These are phyloP conservation scores for Boloria euphrosyne DNA, from an alignment of 2,888 invertebrate genomes.

Conservation along the genomic window DNA sequence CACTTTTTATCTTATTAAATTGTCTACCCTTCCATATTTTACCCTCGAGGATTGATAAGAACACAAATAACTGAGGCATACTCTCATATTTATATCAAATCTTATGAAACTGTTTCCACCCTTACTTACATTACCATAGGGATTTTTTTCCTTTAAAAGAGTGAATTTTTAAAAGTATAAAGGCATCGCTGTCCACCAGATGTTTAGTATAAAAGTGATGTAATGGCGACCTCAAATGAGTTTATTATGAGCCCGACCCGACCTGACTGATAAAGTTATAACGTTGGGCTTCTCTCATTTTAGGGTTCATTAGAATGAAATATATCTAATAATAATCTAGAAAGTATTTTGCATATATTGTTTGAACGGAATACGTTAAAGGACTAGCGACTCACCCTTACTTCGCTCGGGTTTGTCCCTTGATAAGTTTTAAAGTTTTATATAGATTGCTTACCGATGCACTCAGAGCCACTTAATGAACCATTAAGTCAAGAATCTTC, in stretches of 20 bases:
- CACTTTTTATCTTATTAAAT: conserved; percentile 17
- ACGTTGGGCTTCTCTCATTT: background rate
- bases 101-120: background rate
- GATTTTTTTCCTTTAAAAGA: conserved; percentile 4
- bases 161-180: conserved; percentile 2
- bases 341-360: background rate
- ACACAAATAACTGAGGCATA: conserved; percentile 18
- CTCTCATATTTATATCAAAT: conserved; percentile 7
- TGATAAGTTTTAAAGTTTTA: too few relatives aligned
- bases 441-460: too few relatives aligned
- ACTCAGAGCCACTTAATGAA: too few relatives aligned
- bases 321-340: conserved; percentile 4
- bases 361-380: background rate
- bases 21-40: conserved; percentile 14
- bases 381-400: too few relatives aligned
- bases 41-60: conserved; percentile 24
- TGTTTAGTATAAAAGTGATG: conserved; percentile 18
- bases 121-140: background rate
- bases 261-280: conserved; percentile 14
- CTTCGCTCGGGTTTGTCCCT: too few relatives aligned
- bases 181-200: conserved; percentile 17
- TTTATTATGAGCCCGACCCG: conserved; percentile 10
- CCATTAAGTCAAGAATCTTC: too few relatives aligned
- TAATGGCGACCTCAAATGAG: conserved; percentile 20
- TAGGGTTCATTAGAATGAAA: conserved; percentile 6